Evolutionary conservation across 2,888 invertebrate species (phyloP), one percentile per base, ranked within the genome.

Genomic region (Acanthosoma haemorrhoidale): DNA sequence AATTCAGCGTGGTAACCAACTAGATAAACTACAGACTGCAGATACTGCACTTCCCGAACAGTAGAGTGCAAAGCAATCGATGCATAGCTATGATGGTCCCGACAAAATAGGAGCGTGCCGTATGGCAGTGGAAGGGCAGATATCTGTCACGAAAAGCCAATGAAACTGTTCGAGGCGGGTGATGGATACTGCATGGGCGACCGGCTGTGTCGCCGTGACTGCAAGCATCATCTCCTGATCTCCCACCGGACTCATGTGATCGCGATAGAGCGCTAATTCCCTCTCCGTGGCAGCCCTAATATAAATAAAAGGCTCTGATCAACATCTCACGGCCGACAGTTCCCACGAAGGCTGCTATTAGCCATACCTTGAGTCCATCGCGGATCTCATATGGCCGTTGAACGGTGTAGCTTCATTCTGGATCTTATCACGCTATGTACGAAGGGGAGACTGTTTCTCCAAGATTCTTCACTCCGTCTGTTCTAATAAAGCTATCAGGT

Each of bases 141-240:
- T n/a, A n/a, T n/a, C n/a, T n/a, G n/a, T 25, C 51, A 51, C 51
- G 51, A 51, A 51, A 51, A 51, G 51, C 51, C 29, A 51, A 51
- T 51, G 51, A 51, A 51, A 51, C 51, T 25, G 51, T 51, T 51
- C 5, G 8, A 51, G 29, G 29, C 29, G 25, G 21, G 21, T 25
- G 51, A 51, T 51, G 51, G 51, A 51, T 51, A 25, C 51, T 51
- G 21, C 51, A 51, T 51, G 29, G 29, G 29, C 25, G n/a, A n/a
- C 25, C 43, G 43, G 43, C n/a, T 51, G 51, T 51, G 51, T 51
- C 51, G 51, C 51, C 51, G 51, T 51, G 51, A 51, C 51, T 29
- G 2, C 13, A 51, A 25, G 29, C 51, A 25, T 21, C 29, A 51
- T 51, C 51, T 51, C 29, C 51, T 25, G 21, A 51, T 51, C 25